phyloP scores from a whole-genome alignment of 23 tunicate genomes.

The Halocynthia roretzi region DNA sequence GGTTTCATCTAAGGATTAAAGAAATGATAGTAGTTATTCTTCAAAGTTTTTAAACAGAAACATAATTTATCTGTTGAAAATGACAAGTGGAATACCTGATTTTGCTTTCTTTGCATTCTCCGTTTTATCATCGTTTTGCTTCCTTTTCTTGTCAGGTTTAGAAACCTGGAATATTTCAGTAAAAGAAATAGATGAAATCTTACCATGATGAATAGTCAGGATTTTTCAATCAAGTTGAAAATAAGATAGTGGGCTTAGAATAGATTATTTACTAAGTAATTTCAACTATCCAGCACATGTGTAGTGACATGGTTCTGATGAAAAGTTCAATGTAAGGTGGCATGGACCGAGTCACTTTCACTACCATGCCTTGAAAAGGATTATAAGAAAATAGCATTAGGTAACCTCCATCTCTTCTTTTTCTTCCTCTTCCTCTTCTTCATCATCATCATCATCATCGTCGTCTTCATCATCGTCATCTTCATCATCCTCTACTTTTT shows the following conservation, averaged over 20 bases:
- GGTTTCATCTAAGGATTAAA: conserved; percentile 23
- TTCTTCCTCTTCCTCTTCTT: conserved; percentile 35
- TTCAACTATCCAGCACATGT: neutral
- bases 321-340: too few species aligned
- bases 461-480: conserved; percentile 31
- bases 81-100: neutral
- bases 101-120: conserved; percentile 31
- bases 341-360: too few species aligned
- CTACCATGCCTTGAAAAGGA: too few species aligned
- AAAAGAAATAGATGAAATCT: too few species aligned
- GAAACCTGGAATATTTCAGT: too few species aligned
- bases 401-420: conserved; percentile 37
- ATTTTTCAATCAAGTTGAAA: neutral
- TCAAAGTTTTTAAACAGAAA: neutral
- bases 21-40: neutral
- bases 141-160: conserved; percentile 13
- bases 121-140: conserved; percentile 9
- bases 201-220: neutral
- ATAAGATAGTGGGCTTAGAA: neutral
- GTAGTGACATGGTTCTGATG: neutral
- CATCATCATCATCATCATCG: conserved; percentile 33
- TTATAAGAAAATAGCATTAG: neutral
- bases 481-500: neutral
- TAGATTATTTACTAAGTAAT: too few species aligned
- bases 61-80: neutral